Evolutionary conservation across 2,888 invertebrate genomes (phyloP), one percentile per base, ranked within the genome.

Genomic region (Desoria tigrina): DNA sequence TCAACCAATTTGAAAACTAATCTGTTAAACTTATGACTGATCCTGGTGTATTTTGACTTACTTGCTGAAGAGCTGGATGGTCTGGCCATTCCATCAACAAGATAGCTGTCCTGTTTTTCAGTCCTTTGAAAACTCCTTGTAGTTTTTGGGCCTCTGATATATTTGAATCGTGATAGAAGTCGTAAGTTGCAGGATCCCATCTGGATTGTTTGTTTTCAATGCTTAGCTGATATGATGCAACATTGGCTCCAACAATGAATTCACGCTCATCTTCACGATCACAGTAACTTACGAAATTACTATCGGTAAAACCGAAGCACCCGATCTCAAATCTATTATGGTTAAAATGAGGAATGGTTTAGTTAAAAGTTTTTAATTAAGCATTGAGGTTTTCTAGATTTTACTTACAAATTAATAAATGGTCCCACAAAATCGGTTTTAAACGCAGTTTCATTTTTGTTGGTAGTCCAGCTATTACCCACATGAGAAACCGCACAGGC

Each of bases 91-190:
- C 87, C 0, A 83, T 81, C 32, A 92, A 81, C 55, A 95, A 81
- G 53, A 85, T 83, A 11, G 82, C 79, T 0, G 90, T 85, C 56
- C 85, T 84, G 1, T 80, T 79, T 68, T 84, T 83, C n/a, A 94
- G 84, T 63, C 82, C 82, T 14, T 86, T 83, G 63, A 96, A 80
- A 6, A 93, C 80, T 1, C 88, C 86, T 11, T 86, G 82, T 76
- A 92, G 90, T 56, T 86, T 84, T 61, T 86, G 85, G 0, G 89
- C 87, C 81, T 94, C 92, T 0, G 86, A 82, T 0, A 93, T 85
- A 81, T 93, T 91, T 0, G 91, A 80, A 74, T 93, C 91, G 71
- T 86, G 87, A 79, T 97, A 97, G 79, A 94, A 91, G 79, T 95
- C 89, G 66, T 85, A 83, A 9, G 76, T 66, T 26, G 68, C 68